Conservation (phyloP, 2,888 invertebrate species). For the Meandrusa payeni region DNA sequence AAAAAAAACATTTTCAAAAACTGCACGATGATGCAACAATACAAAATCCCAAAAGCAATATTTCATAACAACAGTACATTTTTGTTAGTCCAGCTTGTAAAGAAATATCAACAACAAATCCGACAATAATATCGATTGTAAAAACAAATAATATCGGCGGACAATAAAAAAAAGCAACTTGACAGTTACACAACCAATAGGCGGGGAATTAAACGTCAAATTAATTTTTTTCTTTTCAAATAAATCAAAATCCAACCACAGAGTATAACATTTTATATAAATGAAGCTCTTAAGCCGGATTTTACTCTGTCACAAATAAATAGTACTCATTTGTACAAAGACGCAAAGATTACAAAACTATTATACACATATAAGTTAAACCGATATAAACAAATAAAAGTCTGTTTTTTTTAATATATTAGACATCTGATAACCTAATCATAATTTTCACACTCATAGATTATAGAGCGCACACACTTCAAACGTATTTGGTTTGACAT, state of each 20-base stretch:
- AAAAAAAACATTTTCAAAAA: too few relatives aligned
- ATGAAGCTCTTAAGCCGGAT: too few relatives aligned
- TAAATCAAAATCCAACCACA: background rate
- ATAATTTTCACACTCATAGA: constrained; percentile 16
- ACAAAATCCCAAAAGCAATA: constrained; percentile 22
- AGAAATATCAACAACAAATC: constrained; percentile 9
- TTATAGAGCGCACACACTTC: constrained; percentile 1
- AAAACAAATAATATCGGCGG: background rate
- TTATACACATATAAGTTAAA: constrained; percentile 6
- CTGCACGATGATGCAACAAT: constrained; percentile 15
- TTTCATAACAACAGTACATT: constrained; percentile 17
- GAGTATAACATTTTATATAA: constrained; percentile 9
- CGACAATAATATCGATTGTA: background rate
- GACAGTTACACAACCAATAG: constrained; percentile 11
- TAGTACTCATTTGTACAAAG: constrained; percentile 1
- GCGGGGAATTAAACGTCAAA: constrained; percentile 10
- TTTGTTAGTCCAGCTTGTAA: constrained; percentile 20
- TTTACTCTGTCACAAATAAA: constrained; percentile 11
- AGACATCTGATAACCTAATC: constrained; percentile 20
- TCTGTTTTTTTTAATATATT: constrained; percentile 20
- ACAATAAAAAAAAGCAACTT: constrained; percentile 11
- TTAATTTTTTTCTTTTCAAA: constrained; percentile 1
- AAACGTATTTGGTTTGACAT: constrained; percentile 18
- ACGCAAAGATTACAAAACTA: constrained; percentile 2
- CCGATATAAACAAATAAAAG: constrained; percentile 3